Evolutionary conservation across 2,113 vertebrate genomes (phyloP), one percentile per base, ranked within the genome.

Genomic region (Aptenodytes forsteri): DNA sequence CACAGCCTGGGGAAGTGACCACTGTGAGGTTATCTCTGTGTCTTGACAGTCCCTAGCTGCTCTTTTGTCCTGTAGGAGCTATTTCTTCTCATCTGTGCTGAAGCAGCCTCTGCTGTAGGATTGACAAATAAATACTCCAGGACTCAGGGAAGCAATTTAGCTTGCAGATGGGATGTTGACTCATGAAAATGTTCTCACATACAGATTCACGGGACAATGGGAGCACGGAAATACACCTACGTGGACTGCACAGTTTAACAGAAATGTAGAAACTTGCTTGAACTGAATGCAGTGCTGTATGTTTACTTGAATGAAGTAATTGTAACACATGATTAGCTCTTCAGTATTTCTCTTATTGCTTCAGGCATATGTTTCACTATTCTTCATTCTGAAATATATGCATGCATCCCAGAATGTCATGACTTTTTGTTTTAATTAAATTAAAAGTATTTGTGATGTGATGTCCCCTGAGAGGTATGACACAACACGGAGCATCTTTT

Each of bases 1-100:
- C 34, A 42, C 16, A 79, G 61, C 44, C 47, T 0, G 0, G 25
- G 21, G 40, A 81, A 34, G 46, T 32, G 84, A 50, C 50, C 3
- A 0, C 3, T 11, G 32, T 23, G 64, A 72, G 42, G n/a, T 90
- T 90, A 8, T 61, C 40, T 58, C 34, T 56, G 17, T 42, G 19
- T 30, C 52, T 34, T 52, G 77, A 13, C 32, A 56, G 27, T 49
- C 25, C 47, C 77, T 52, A 30, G 23, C n/a, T 71, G 44, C 30
- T 65, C 26, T 21, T 79, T 44, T 10, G 21, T 67, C 16, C 55
- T 69, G 9, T 13, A 56, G 23, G 44, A 93, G 7, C 58, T 56
- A 3, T 75, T 92, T 64, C 26, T 49, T 54, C 59, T 89, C 56
- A 49, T 29, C 21, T 71, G 13, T 38, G 20, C 52, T 67, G n/a